Conservation (phyloP, 2,113 vertebrate genomes). For the Phrynocephalus versicolor region DNA sequence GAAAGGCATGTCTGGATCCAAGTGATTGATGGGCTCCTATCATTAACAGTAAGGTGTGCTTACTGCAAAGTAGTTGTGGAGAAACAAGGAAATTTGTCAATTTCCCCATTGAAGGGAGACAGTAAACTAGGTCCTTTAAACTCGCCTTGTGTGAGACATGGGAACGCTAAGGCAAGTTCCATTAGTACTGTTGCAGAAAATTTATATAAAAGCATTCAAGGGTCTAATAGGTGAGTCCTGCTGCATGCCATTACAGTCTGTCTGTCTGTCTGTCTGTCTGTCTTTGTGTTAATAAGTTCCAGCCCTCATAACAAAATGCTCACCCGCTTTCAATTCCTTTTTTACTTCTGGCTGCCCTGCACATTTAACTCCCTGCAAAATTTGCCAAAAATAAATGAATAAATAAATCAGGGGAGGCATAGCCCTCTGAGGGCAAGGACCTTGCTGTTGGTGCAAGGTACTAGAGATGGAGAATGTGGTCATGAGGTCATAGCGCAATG, state of each 20-base stretch:
- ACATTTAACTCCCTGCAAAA: background rate
- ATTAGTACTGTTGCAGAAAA: background rate
- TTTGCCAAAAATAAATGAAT: background rate
- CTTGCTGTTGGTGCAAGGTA: background rate
- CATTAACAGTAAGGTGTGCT: constrained; percentile 28
- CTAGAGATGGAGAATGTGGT: background rate
- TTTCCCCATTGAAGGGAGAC: constrained; percentile 28
- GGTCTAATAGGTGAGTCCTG: background rate
- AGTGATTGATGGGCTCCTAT: constrained; percentile 29
- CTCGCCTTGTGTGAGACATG: background rate
- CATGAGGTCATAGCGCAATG: background rate
- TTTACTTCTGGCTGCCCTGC: background rate
- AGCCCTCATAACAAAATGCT: background rate
- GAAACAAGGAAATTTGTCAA: constrained; percentile 5
- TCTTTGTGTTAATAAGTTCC: background rate
- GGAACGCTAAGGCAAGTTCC: background rate
- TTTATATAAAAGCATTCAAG: background rate
- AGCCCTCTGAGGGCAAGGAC: background rate
- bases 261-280: background rate
- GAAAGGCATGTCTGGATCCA: constrained; percentile 18
- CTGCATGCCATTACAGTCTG: background rate
- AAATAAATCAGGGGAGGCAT: background rate
- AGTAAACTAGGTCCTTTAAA: constrained; percentile 5
- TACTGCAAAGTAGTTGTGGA: constrained; percentile 10
- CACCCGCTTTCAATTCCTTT: no score